These are phyloP conservation scores for Anguilla japonica DNA, from an alignment of 2,113 vertebrate species.

Conservation along the genomic window DNA sequence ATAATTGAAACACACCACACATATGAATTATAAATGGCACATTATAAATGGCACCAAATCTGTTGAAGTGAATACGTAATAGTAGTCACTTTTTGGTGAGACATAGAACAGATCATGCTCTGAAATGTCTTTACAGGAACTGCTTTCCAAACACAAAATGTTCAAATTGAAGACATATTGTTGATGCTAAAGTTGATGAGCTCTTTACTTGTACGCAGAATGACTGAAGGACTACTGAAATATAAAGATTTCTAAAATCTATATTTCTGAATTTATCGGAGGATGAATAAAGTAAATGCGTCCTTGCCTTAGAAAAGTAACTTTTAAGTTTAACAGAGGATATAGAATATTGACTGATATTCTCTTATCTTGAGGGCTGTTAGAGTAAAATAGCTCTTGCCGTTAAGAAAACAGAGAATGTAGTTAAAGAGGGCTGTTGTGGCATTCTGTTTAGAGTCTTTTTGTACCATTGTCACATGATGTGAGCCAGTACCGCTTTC, in stretches of 20 bases:
- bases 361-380: conserved; percentile 33
- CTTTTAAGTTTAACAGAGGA: not conserved
- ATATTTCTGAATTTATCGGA: not conserved
- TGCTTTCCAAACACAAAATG: not conserved
- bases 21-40: not conserved
- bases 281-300: not conserved
- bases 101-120: not conserved
- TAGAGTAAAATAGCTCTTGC: conserved; percentile 49
- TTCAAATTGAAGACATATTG: not conserved
- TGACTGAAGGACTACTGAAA: not conserved
- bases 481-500: no score
- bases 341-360: not conserved
- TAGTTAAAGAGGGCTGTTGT: not conserved
- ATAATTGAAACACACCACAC: not conserved
- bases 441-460: not conserved
- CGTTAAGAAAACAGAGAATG: conserved; percentile 42
- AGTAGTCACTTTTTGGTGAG: not conserved
- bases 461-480: not conserved
- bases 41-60: no score
- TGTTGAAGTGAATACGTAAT: no score
- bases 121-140: not conserved
- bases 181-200: not conserved
- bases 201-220: not conserved
- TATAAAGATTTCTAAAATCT: not conserved
- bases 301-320: not conserved